These are phyloP conservation scores for Dipodomys ordii DNA, from an alignment of 2,113 vertebrate species.

Conservation along the genomic window DNA sequence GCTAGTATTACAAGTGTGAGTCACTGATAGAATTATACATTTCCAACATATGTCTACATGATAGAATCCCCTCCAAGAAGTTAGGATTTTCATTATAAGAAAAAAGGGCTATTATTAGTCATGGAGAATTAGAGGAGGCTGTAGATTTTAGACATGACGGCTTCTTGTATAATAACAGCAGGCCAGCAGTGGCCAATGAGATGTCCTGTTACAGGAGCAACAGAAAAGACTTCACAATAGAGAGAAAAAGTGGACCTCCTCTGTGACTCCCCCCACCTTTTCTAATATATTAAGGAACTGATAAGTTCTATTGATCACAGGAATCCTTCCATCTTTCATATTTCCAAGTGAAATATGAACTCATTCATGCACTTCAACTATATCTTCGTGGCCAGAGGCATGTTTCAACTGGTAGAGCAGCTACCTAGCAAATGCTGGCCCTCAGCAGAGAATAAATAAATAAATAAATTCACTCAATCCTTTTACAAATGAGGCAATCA, in stretches of 20 bases:
- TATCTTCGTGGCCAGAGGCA: background rate
- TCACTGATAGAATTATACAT: too few species aligned
- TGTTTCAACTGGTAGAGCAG: too few species aligned
- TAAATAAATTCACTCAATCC: background rate
- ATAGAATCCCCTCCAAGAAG: slow-evolving; percentile 8
- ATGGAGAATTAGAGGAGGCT: background rate
- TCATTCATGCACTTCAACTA: background rate
- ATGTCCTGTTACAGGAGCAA: background rate
- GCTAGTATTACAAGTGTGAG: too few species aligned
- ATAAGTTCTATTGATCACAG: background rate
- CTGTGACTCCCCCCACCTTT: too few species aligned
- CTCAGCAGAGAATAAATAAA: too few species aligned
- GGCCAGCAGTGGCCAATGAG: background rate
- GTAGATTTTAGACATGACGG: background rate
- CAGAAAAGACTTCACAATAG: background rate
- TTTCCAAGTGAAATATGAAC: background rate
- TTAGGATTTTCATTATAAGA: background rate
- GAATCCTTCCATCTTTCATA: background rate
- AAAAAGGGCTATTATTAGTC: background rate
- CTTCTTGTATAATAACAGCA: background rate
- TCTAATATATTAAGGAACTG: background rate
- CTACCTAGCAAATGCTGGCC: too few species aligned
- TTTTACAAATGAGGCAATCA: background rate
- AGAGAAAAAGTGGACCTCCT: background rate
- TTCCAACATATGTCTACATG: background rate